These are phyloP conservation scores for Battus philenor DNA, from an alignment of 1,140 invertebrate species.

Conservation along the genomic window DNA sequence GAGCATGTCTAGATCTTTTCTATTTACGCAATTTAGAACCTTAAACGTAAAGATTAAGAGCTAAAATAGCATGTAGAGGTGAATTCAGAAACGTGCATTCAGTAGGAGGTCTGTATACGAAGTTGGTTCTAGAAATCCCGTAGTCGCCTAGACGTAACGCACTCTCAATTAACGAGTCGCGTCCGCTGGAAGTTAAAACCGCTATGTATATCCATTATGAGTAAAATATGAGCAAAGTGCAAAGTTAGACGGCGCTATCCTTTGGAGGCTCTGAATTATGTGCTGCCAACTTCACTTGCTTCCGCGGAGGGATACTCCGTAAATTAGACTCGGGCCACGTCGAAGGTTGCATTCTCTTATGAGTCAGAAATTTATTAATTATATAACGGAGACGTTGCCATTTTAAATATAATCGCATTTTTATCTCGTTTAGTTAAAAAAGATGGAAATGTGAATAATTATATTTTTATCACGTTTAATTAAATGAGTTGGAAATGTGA, in stretches of 20 bases:
- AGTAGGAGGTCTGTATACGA: slow-evolving; percentile 14
- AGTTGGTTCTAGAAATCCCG: slow-evolving; percentile 22
- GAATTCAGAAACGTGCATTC: background rate
- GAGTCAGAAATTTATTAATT: too few relatives aligned
- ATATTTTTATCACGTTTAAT: too few relatives aligned
- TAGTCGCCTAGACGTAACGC: slow-evolving; percentile 46
- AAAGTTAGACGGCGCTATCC: slow-evolving; percentile 69
- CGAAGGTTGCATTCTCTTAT: too few relatives aligned
- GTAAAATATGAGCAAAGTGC: slow-evolving; percentile 70
- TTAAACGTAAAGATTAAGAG: background rate
- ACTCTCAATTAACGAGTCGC: slow-evolving; percentile 62
- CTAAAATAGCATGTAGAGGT: slow-evolving; percentile 1
- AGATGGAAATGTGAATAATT: too few relatives aligned
- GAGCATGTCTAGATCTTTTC: background rate
- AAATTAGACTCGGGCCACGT: slow-evolving; percentile 4
- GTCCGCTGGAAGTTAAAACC: slow-evolving; percentile 53
- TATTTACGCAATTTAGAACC: background rate
- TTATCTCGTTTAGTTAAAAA: too few relatives aligned
- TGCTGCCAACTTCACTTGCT: slow-evolving; percentile 53
- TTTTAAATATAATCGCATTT: too few relatives aligned
- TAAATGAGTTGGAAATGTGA: too few relatives aligned
- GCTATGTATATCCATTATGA: slow-evolving; percentile 64
- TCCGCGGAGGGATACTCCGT: slow-evolving; percentile 26
- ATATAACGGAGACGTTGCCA: too few relatives aligned
- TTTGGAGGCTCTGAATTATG: slow-evolving; percentile 66